Conservation (phyloP, 2,113 vertebrate genomes). For the Alectura lathami region DNA sequence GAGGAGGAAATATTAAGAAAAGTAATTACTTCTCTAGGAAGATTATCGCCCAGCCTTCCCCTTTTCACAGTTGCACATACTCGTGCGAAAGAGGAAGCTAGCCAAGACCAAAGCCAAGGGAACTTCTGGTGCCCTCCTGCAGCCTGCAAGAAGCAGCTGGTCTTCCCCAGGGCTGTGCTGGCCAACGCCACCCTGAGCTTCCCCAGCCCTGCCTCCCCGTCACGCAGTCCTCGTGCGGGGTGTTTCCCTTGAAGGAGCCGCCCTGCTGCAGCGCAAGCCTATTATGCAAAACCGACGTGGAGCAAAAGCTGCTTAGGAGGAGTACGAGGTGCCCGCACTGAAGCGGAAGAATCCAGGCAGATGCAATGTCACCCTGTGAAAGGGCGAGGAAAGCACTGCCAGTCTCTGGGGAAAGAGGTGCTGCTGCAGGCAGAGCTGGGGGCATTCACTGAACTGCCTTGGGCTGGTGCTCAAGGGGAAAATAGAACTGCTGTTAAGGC, state of each 20-base stretch:
- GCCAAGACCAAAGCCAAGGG: neutral
- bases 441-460: conserved; percentile 19
- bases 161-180: neutral
- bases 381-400: neutral
- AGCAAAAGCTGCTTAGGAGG: conserved; percentile 34
- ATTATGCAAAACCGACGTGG: neutral
- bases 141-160: neutral
- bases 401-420: neutral
- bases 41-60: neutral
- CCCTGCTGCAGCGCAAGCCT: neutral
- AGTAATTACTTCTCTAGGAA: neutral
- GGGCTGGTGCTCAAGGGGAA: neutral
- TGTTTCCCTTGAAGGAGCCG: neutral
- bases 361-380: neutral
- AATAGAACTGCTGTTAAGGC: neutral
- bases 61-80: neutral
- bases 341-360: neutral
- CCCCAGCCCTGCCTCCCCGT: neutral
- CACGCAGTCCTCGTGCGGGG: neutral
- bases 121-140: neutral
- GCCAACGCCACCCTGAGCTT: neutral
- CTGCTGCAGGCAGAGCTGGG: neutral
- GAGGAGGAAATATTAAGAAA: neutral
- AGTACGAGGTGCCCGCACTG: rapidly evolving
- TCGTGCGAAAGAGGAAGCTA: neutral